Base-by-base conservation (phyloP, 2,888 invertebrate species). In the Lasius platythorax region DNA sequence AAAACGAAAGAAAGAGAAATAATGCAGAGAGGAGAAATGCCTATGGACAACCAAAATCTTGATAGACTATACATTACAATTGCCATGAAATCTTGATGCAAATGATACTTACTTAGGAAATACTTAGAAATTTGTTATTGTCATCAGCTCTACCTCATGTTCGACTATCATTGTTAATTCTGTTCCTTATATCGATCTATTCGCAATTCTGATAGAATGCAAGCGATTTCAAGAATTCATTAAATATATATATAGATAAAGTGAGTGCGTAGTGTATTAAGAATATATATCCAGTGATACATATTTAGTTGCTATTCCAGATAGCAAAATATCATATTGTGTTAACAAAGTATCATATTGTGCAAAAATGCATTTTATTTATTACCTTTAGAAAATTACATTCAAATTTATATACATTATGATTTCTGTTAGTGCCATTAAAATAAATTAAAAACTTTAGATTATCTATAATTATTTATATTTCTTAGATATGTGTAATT, bases 1-100 rank as follows among this genome's bases (percentile, higher is more conserved):
- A 1, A 53, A 40, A 30, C 11, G 15, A n/a, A 68, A 18, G 8
- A 15, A 66, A 28, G 1, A 6, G 15, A 46, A 75, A 33, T 46
- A 74, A 75, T n/a, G 3, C 15, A 15, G 50, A 37, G 9, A 78
- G 2, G n/a, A 28, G 6, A 4, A 37, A 6, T 6, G n/a, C 6
- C 11, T 74, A 6, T 43, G 11, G 58, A 74, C 18, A 58, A 58
- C 23, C 0, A 56, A 53, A 18, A 0, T 11, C 18, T 23, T 12
- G 46, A 67, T 53, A 53, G 53, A 76, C 28, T 2, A 53, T n/a
- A 15, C 56, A 67, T 78, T 67, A 67, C n/a, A 3, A 28, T 40
- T n/a, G 53, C n/a, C n/a, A 78, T 78, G 12, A 56, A 78, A 78
- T 78, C 40, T 78, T 67, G 9, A 78, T 78, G n/a, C 40, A 30